Evolutionary conservation across 2,797 vertebrate species (phyloP), one percentile per base, ranked within the genome.

Genomic region (Zalophus californianus): DNA sequence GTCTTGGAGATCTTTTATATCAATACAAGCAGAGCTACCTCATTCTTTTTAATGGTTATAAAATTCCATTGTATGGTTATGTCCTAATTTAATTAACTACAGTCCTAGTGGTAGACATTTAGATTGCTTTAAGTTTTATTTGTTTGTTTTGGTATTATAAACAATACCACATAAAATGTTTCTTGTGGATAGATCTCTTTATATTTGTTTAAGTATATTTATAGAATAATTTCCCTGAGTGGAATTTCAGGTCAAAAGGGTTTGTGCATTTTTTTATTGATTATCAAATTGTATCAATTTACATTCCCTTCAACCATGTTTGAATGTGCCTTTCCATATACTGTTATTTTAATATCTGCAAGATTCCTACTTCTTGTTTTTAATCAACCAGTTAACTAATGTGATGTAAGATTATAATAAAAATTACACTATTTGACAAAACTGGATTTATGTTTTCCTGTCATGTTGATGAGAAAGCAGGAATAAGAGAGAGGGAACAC

Each of bases 11-110:
- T 48, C 2, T 92, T 90, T 94, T 73, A n/a, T 93, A 79, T 92
- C 54, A 87, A 27, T 6, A 86, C 15, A 95, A 96, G 41, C 56
- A 96, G 86, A 97, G 8, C 97, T 97, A 97, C 97, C 97, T 98
- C 96, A 96, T 94, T 97, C 77, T 94, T 96, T 79, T 66, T 80
- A 91, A 92, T 89, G 25, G 32, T 41, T 91, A 60, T 5, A 52
- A 77, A 94, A 52, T 96, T 97, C 38, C 16, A 82, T 52, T 91
- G 38, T 97, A 79, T 91, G 7, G 32, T 89, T 82, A 75, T 54
- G 23, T 90, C 27, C 41, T 92, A 96, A 91, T 86, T 97, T 97
- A 91, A 94, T 83, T 82, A 92, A 88, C 15, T 44, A 68, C 3
- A 77, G 3, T 1, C 18, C 18, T 92, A 48, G 14, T 62, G 25